Evolutionary conservation across 2,113 vertebrate species (phyloP).

Genomic region (Zosterops japonicus): DNA sequence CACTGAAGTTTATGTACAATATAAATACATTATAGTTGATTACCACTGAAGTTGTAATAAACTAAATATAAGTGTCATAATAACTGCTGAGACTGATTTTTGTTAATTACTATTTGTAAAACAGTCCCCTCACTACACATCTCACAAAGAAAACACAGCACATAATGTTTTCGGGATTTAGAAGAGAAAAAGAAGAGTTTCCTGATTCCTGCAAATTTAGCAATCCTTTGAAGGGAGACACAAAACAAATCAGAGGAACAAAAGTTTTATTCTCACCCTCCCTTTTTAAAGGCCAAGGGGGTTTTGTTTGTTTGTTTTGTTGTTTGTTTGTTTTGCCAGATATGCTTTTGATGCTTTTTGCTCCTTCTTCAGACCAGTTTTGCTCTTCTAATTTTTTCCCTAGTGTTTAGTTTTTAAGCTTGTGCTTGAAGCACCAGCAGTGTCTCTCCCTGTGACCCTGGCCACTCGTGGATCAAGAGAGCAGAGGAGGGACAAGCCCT

Average conservation of each 20-base stretch:
- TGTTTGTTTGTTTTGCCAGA: not conserved
- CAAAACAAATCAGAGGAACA: not conserved
- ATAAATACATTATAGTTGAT: not conserved
- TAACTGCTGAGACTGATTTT: not conserved
- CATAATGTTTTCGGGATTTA: not conserved
- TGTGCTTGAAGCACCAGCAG: not conserved
- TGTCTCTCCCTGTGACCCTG: not conserved
- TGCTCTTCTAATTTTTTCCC: not conserved
- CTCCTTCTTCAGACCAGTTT: not conserved
- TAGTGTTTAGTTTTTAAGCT: not conserved
- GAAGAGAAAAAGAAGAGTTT: not conserved
- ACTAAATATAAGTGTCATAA: not conserved
- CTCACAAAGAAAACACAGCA: not conserved
- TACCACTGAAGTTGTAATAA: not conserved
- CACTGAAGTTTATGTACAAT: not conserved
- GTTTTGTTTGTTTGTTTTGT: not conserved
- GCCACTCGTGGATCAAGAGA: constrained; percentile 9
- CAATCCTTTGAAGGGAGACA: not conserved
- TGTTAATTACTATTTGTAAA: not conserved
- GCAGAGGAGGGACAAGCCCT: not conserved
- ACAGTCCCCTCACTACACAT: not conserved
- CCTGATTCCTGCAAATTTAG: not conserved
- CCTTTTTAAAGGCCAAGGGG: not conserved
- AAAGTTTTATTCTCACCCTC: not conserved
- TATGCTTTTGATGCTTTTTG: not conserved